Conservation (phyloP, 2,888 invertebrate species). For the Xestia sexstrigata region DNA sequence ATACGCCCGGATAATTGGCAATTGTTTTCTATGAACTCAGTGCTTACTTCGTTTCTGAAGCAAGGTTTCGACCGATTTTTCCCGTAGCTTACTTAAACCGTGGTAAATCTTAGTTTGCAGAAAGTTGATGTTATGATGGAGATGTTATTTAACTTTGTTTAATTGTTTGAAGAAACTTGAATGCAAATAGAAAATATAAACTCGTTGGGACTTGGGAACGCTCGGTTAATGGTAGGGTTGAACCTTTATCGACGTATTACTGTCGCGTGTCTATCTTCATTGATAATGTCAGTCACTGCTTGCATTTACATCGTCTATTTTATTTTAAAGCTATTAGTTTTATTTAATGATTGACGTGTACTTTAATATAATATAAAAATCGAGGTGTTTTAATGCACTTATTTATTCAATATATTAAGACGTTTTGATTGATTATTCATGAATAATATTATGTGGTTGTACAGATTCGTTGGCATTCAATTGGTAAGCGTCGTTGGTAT, state of each 20-base stretch:
- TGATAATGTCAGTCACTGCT: slow-evolving; percentile 54
- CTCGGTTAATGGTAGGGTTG: slow-evolving; percentile 42
- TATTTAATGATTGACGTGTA: slow-evolving; percentile 42
- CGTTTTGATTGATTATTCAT: slow-evolving; percentile 27
- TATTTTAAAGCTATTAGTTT: slow-evolving; percentile 41
- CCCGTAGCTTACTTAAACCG: slow-evolving; percentile 37
- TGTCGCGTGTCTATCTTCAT: slow-evolving; percentile 52
- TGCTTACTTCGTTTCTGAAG: slow-evolving; percentile 55
- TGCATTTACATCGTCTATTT: slow-evolving; percentile 40
- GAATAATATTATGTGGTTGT: slow-evolving; percentile 28
- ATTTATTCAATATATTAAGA: slow-evolving; percentile 12
- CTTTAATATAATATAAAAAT: slow-evolving; percentile 33
- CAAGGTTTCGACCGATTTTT: slow-evolving; percentile 50
- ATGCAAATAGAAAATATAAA: slow-evolving; percentile 39
- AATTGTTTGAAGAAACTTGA: slow-evolving; percentile 26
- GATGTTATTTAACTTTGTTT: slow-evolving; percentile 27
- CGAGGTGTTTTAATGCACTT: slow-evolving; percentile 13
- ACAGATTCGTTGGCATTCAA: slow-evolving; percentile 30
- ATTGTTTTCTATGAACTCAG: slow-evolving; percentile 73
- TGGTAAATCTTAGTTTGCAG: slow-evolving; percentile 39
- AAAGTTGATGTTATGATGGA: slow-evolving; percentile 26
- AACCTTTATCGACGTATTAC: slow-evolving; percentile 48
- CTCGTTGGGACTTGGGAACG: slow-evolving; percentile 16
- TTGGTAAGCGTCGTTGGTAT: slow-evolving; percentile 27
- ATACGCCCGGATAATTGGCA: slow-evolving; percentile 72